Evolutionary conservation across 1,140 invertebrate species (phyloP).

Genomic region (Ceratina australensis): DNA sequence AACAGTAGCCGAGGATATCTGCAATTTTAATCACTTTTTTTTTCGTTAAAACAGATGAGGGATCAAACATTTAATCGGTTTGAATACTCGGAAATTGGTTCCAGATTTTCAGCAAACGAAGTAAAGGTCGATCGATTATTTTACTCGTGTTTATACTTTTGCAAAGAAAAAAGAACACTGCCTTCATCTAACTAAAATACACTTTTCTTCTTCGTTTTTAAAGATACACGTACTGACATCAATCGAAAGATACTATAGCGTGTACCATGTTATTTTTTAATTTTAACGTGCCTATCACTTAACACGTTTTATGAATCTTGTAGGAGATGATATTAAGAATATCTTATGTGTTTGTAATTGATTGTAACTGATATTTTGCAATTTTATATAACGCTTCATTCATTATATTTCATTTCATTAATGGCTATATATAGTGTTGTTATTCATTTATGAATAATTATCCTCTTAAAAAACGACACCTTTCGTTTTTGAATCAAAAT

Average conservation of each 20-base stretch:
- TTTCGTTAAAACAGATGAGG: constrained; percentile 28
- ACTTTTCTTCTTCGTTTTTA: constrained; percentile 11
- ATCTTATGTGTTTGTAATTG: constrained; percentile 32
- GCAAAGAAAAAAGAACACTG: constrained; percentile 36
- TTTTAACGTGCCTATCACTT: constrained; percentile 44
- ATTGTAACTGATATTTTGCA: constrained; percentile 34
- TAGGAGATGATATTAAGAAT: constrained; percentile 41
- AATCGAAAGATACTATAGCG: constrained; percentile 4
- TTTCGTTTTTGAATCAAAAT: neutral
- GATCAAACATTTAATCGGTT: constrained; percentile 9
- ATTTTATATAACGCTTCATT: constrained; percentile 21
- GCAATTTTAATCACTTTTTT: constrained; percentile 41
- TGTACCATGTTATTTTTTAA: constrained; percentile 35
- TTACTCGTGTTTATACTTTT: constrained; percentile 17
- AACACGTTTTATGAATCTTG: constrained; percentile 27
- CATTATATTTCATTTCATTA: constrained; percentile 7
- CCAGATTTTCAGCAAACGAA: neutral
- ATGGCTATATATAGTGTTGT: constrained; percentile 16
- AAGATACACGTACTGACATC: neutral
- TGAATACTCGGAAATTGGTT: constrained; percentile 20
- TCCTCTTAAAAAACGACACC: neutral
- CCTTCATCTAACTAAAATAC: constrained; percentile 30
- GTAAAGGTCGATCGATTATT: neutral
- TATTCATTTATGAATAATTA: constrained; percentile 6
- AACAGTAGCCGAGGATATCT: constrained; percentile 31